phyloP scores from a whole-genome alignment of 1,140 invertebrate genomes.

The Nasonia giraulti region DNA sequence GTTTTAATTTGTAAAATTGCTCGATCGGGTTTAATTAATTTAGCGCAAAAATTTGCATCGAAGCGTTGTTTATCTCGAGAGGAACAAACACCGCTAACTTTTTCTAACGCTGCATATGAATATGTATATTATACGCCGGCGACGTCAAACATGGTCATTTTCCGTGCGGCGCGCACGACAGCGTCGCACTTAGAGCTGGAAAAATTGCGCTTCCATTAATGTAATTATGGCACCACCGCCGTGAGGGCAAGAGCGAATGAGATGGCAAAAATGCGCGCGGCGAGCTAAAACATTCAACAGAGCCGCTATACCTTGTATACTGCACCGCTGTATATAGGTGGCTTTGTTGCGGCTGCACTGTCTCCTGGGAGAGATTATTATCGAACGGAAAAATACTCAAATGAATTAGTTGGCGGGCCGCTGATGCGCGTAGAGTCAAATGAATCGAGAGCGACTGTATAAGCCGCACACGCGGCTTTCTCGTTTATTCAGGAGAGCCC shows the following conservation, averaged over 20 bases:
- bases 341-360: background rate
- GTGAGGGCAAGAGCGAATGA: background rate
- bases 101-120: background rate
- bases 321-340: background rate
- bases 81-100: background rate
- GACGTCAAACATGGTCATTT: background rate
- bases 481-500: background rate
- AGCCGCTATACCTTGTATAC: no score
- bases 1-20: no score
- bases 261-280: constrained; percentile 4
- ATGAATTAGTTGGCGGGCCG: background rate
- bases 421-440: background rate
- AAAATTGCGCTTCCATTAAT: constrained; percentile 44
- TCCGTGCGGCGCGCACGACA: background rate
- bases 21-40: no score
- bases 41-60: no score
- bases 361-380: constrained; percentile 22
- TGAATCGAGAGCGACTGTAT: background rate
- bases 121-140: background rate
- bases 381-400: constrained; percentile 22
- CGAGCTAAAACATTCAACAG: constrained; percentile 3
- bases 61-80: no score
- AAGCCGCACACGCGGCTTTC: background rate
- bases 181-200: constrained; percentile 6
- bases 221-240: constrained; percentile 21